Evolutionary conservation across 2,888 invertebrate species (phyloP).

Genomic region (Lamproptera curius): DNA sequence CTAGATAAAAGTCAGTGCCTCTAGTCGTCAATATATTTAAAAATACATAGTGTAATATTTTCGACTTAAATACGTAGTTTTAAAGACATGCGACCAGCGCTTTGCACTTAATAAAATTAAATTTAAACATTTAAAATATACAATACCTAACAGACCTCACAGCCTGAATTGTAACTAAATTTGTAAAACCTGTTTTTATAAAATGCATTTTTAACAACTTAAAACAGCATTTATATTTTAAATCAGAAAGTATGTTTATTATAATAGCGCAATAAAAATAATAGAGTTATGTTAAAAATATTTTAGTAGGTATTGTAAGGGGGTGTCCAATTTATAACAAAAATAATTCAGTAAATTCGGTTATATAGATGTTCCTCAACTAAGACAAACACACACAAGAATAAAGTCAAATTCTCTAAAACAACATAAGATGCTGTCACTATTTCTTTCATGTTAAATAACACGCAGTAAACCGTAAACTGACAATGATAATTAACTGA

Average conservation of each 20-base stretch:
- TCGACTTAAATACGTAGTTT: slow-evolving; percentile 27
- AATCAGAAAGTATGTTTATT: no score
- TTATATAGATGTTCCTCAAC: not conserved
- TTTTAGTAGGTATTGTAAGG: not conserved
- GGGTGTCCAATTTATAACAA: not conserved
- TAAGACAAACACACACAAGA: no score
- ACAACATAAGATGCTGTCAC: no score
- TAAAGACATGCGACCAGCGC: slow-evolving; percentile 56
- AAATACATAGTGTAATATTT: slow-evolving; percentile 2
- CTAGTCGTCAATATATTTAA: not conserved
- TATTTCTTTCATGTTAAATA: no score
- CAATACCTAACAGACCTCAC: slow-evolving; percentile 46
- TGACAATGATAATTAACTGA: no score
- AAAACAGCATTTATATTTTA: no score
- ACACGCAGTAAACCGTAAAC: no score
- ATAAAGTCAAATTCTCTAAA: no score
- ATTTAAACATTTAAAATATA: slow-evolving; percentile 26
- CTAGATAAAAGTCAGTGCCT: slow-evolving; percentile 6
- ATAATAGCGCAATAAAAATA: no score
- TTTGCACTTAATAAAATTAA: slow-evolving; percentile 27
- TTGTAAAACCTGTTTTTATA: slow-evolving; percentile 15
- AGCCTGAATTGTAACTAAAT: slow-evolving; percentile 44
- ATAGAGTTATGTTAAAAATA: no score
- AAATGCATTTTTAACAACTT: slow-evolving; percentile 4
- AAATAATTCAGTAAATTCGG: not conserved